Base-by-base conservation (phyloP, 1,140 invertebrate species). In the Drosophila lini region DNA sequence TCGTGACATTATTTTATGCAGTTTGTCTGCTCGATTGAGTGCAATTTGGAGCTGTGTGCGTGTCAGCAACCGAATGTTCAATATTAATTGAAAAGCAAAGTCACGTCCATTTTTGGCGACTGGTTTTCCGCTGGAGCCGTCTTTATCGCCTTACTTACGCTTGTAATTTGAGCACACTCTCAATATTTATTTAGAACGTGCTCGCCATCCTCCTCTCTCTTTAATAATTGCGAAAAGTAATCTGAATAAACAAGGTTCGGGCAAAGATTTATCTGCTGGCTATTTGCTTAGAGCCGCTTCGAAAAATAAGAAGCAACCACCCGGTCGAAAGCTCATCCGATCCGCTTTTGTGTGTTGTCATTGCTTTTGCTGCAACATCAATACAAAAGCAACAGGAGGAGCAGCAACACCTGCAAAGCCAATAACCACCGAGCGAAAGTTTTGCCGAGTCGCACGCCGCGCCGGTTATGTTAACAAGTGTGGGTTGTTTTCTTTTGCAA, bases 161-260 rank as follows among this genome's bases (percentile, higher is more conserved):
- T 60, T 89, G 80, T 89, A 81, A 81, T 81, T 83, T 89, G 65
- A 73, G 73, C 80, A 74, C 80, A 77, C 76, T 88, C 89, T 84
- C 65, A 88, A 89, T 88, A 84, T 89, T 89, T 89, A 75, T 81
- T 78, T 58, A 61, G 22, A 55, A 55, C 22, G 19, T 34, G 48
- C 42, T 59, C 7, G 22, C 36, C 55, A 56, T 74, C 50, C 16
- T 22, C 22, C 44, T 68, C 67, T 78, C 19, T 55, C 22, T 84
- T 38, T 47, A 48, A 69, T 78, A 89, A 89, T 78, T 89, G 70
- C 77, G 65, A 71, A 89, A 74, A 70, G 53, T 32, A 70, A 64
- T 53, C 48, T 59, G 50, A 69, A 45, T 40, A 78, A 80, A 80
- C 63, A 82, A 80, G 45, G 64, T 36, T 69, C 59, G 42, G 50